Evolutionary conservation across 2,888 invertebrate genomes (phyloP), one percentile per base, ranked within the genome.

Genomic region (Tanytarsus gracilentus): DNA sequence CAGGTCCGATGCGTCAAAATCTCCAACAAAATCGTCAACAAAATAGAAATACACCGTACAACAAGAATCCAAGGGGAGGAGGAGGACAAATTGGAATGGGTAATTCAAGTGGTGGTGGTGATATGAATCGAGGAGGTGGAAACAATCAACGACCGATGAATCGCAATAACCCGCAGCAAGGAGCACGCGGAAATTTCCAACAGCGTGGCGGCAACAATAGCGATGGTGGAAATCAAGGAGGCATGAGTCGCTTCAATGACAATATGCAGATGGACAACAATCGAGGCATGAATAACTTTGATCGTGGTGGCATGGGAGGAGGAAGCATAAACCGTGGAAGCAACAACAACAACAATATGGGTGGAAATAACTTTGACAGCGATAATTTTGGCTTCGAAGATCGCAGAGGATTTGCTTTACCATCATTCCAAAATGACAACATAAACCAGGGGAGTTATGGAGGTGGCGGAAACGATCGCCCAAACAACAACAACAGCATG

Each of bases 401-500:
- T 64, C 67, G 73, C 14, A 67, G 72, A 8, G 72, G 72, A 2
- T 72, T 73, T 62, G 69, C 71, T 1, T 63, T 72, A 59, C 70
- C 73, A 1, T 63, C 64, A 4, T 44, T 61, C 26, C 63, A 64
- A 33, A 50, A 50, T 30, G 50, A 60, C 5, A 44, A n/a, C n/a
- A 36, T 50, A 14, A 14, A 27, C 7, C 50, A 63, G 29, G 44
- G 36, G 8, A 61, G 49, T 7, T 62, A 62, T 14, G n/a, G n/a
- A n/a, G n/a, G n/a, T n/a, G 62, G 61, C 2, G 59, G 63, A 18
- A 63, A 63, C 16, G 62, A 61, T 58, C 36, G 30, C 2, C 49
- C n/a, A 27, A 23, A 36, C 5, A 60, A 44, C 9, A 55, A 66
- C 30, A 64, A 64, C 62, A 67, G 65, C 61, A 69, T 55, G 33